These are phyloP conservation scores for Trochalopteron elliotii DNA, from an alignment of 2,113 vertebrate species.

Conservation along the genomic window DNA sequence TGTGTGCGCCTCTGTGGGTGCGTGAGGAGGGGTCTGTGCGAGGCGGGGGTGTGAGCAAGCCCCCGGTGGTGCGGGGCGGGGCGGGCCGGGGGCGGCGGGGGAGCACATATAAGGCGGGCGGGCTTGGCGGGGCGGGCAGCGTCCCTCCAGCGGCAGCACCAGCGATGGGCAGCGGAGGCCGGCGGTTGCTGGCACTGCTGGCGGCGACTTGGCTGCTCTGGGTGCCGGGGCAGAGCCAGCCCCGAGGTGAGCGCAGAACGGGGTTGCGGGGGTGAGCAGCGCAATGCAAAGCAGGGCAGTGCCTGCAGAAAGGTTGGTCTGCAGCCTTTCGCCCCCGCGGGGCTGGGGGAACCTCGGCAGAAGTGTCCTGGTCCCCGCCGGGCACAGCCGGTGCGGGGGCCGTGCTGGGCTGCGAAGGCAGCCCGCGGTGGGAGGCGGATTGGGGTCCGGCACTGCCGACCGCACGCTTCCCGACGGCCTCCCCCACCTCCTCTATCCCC, in stretches of 20 bases:
- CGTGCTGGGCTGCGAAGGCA: neutral
- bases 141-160: neutral
- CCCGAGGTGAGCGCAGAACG: slow-evolving; percentile 69
- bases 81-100: neutral
- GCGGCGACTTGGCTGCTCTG: slow-evolving; percentile 23
- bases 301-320: too few species aligned
- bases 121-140: neutral
- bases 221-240: slow-evolving; percentile 57
- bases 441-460: neutral
- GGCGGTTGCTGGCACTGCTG: neutral
- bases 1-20: neutral
- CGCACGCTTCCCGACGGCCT: neutral
- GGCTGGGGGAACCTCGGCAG: neutral
- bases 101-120: neutral
- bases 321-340: neutral
- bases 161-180: neutral
- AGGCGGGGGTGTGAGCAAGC: neutral
- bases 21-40: neutral
- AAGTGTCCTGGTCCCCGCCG: neutral
- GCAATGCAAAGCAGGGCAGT: neutral
- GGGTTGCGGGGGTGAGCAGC: neutral
- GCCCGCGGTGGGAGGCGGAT: neutral
- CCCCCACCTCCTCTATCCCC: neutral
- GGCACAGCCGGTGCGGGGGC: neutral
- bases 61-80: neutral